Conservation (phyloP, 2,888 invertebrate genomes). For the Patella caerulea region DNA sequence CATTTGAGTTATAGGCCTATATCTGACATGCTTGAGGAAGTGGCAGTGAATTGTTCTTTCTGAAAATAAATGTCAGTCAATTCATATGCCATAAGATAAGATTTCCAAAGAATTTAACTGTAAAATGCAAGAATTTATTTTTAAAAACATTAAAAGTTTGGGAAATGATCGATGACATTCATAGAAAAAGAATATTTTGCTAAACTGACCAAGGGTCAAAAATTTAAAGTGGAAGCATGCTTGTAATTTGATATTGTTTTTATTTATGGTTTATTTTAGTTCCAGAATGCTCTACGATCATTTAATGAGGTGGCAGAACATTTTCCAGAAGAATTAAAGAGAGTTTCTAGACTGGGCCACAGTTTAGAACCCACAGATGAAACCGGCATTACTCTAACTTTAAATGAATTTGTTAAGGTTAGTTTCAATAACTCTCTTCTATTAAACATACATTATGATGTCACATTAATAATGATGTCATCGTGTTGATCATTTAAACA, state of each 20-base stretch:
- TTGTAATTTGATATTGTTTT: background rate
- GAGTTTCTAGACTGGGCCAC: conserved; percentile 55
- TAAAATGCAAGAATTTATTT: no score
- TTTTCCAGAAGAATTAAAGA: conserved; percentile 62
- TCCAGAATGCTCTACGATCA: conserved; percentile 67
- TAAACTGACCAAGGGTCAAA: no score
- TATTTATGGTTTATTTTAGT: conserved; percentile 41
- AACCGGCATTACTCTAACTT: conserved; percentile 57
- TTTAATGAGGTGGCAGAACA: conserved; percentile 64
- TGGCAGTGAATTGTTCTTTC: no score
- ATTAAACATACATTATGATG: background rate
- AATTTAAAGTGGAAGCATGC: background rate
- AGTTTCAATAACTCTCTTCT: conserved; percentile 23
- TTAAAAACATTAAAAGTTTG: no score
- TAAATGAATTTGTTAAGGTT: conserved; percentile 67
- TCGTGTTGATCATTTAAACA: no score
- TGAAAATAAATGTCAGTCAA: no score
- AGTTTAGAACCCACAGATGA: conserved; percentile 68
- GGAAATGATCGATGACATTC: background rate
- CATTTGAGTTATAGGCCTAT: no score
- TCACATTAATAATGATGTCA: no score
- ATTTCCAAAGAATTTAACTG: no score
- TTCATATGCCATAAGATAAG: no score
- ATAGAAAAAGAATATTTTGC: background rate
- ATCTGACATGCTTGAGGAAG: no score